A percentile compares a stretch with the other conserved stretches of the same genome.
These are phyloP conservation scores for Columba janthina DNA, from an alignment of 2,113 vertebrate genomes.

Conservation along the genomic window DNA sequence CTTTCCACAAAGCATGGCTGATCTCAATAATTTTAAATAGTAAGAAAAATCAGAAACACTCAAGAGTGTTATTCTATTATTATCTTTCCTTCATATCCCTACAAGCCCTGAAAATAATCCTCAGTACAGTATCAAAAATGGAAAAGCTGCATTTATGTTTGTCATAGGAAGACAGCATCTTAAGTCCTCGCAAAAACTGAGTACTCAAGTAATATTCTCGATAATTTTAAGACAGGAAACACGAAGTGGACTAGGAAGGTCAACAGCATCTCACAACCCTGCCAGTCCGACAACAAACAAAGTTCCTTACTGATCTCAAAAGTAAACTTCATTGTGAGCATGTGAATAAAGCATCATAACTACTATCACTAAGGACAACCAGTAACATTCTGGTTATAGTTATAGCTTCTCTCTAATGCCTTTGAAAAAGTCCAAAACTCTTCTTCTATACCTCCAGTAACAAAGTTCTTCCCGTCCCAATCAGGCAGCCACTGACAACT, in stretches of 20 bases:
- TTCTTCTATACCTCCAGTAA: background rate
- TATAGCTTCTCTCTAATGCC: background rate
- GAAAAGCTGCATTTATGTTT: background rate
- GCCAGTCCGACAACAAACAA: background rate
- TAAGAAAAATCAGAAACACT: background rate
- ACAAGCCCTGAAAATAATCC: background rate
- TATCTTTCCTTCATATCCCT: background rate
- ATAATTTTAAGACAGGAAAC: background rate
- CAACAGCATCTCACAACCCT: background rate
- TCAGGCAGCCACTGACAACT: background rate
- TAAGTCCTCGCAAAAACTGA: rapidly evolving
- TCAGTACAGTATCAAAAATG: background rate
- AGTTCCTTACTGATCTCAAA: background rate
- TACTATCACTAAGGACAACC: background rate
- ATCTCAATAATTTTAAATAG: background rate
- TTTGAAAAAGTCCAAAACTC: background rate
- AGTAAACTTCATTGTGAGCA: background rate
- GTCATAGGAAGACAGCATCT: background rate
- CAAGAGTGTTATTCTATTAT: background rate
- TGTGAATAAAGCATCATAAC: background rate
- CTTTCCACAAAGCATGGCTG: background rate
- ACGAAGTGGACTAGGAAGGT: background rate
- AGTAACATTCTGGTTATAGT: background rate
- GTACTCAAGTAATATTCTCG: background rate
- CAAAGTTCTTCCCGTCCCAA: background rate